These are phyloP conservation scores for Drosophila sordidula DNA, from an alignment of 2,888 invertebrate genomes.

Conservation along the genomic window DNA sequence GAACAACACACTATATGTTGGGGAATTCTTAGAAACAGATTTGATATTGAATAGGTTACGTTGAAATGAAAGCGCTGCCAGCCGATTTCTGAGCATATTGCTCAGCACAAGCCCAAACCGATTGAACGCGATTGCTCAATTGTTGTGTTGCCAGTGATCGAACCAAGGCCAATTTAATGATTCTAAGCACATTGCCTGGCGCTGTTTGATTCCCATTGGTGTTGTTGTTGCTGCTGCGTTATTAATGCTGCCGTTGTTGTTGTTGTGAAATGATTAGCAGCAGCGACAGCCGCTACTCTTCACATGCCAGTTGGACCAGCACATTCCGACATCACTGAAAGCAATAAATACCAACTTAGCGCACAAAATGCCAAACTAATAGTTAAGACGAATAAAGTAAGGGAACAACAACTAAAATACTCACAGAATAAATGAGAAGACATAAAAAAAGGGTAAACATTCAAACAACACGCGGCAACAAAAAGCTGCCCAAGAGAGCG, in stretches of 20 bases:
- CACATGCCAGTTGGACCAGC: constrained; percentile 67
- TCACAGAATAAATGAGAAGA: constrained; percentile 18
- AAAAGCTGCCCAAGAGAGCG: constrained; percentile 46
- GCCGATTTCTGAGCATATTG: constrained; percentile 6
- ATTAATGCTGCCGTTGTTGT: constrained; percentile 41
- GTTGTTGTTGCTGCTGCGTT: constrained; percentile 37
- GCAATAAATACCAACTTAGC: constrained; percentile 85
- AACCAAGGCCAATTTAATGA: constrained; percentile 64
- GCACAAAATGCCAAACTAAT: constrained; percentile 83
- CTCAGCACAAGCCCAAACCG: neutral
- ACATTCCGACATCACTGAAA: constrained; percentile 83
- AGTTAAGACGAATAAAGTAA: constrained; percentile 70
- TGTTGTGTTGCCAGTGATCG: constrained; percentile 20
- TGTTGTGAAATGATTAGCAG: constrained; percentile 75
- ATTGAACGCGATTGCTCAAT: constrained; percentile 54
- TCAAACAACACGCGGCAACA: constrained; percentile 20
- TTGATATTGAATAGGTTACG: neutral
- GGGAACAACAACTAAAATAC: constrained; percentile 30
- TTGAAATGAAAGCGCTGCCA: neutral
- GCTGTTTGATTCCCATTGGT: constrained; percentile 54
- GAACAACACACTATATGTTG: neutral
- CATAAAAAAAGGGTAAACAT: constrained; percentile 21
- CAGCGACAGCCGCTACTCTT: constrained; percentile 65
- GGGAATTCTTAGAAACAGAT: constrained; percentile 3
- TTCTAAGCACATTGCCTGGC: constrained; percentile 60